These are phyloP conservation scores for Echeneis naucrates DNA, from an alignment of 2,797 vertebrate species.

Conservation along the genomic window DNA sequence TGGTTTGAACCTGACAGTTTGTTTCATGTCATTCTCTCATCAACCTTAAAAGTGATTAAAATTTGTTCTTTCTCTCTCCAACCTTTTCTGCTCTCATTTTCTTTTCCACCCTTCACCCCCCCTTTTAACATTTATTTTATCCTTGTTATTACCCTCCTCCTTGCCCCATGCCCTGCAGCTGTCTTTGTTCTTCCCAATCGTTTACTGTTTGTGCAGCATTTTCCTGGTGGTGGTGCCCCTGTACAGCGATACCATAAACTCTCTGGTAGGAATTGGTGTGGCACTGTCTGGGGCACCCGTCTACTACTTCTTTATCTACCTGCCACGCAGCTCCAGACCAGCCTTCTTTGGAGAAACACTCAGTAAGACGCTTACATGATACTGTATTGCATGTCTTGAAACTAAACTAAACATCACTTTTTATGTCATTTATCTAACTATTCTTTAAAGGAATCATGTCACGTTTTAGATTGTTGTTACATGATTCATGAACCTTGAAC, in stretches of 20 bases:
- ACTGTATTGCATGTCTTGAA: too few species aligned
- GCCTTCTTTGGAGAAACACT: conserved; percentile 74
- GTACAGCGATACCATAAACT: conserved; percentile 88
- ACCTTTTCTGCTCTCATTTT: not conserved
- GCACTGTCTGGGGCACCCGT: conserved; percentile 86
- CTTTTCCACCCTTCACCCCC: not conserved
- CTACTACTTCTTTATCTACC: conserved; percentile 84
- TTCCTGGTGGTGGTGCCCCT: conserved; percentile 89
- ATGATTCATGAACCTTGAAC: not conserved
- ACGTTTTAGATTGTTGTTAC: not conserved
- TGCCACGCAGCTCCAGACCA: conserved; percentile 83
- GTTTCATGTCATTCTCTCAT: too few species aligned
- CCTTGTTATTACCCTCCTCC: not conserved
- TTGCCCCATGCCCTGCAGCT: conserved; percentile 72
- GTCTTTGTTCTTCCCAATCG: conserved; percentile 86
- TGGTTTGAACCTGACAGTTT: conserved; percentile 10
- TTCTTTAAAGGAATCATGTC: too few species aligned
- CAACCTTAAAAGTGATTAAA: too few species aligned
- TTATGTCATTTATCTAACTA: too few species aligned
- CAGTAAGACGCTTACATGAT: conserved; percentile 67
- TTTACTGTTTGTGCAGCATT: conserved; percentile 85
- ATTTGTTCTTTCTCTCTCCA: not conserved
- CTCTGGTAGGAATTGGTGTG: conserved; percentile 86
- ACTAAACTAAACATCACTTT: too few species aligned
- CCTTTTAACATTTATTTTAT: not conserved